phyloP scores from a whole-genome alignment of 2,797 vertebrate genomes.

The Acanthurus tractus region DNA sequence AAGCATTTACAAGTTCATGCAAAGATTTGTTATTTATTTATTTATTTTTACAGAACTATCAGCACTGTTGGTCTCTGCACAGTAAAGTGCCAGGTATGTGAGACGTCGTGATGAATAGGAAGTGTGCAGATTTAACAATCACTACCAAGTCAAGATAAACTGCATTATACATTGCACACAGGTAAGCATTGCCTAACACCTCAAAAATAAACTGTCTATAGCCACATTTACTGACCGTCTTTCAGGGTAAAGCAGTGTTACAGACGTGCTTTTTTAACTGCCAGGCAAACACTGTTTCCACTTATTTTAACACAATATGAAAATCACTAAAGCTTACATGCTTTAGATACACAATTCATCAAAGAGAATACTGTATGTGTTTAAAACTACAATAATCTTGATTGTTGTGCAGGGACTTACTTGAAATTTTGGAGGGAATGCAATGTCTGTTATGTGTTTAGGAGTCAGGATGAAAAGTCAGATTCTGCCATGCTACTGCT shows the following conservation, averaged over 20 bases:
- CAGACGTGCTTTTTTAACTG: background rate
- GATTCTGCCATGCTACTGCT: background rate
- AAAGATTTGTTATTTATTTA: conserved; percentile 65
- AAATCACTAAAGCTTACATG: background rate
- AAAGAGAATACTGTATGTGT: background rate
- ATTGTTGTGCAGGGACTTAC: background rate
- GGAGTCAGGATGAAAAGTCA: background rate
- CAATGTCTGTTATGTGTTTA: background rate
- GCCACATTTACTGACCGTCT: conserved; percentile 33
- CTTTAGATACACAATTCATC: background rate
- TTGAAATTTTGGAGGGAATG: background rate
- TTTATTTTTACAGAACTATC: conserved; percentile 38
- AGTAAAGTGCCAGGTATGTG: conserved; percentile 2
- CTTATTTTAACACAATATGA: conserved; percentile 12
- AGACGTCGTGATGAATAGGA: conserved; percentile 31
- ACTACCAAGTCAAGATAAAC: conserved; percentile 15
- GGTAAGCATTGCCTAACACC: conserved; percentile 33
- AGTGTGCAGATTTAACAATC: conserved; percentile 18
- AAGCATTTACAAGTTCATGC: conserved; percentile 71
- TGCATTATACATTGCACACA: conserved; percentile 15
- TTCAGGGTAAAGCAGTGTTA: conserved; percentile 16
- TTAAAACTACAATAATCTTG: background rate
- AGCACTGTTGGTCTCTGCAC: conserved; percentile 19
- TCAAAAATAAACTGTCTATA: background rate
- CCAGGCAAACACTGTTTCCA: background rate